Base-by-base conservation (phyloP, 2,888 invertebrate genomes). In the Nemoura dubitans region DNA sequence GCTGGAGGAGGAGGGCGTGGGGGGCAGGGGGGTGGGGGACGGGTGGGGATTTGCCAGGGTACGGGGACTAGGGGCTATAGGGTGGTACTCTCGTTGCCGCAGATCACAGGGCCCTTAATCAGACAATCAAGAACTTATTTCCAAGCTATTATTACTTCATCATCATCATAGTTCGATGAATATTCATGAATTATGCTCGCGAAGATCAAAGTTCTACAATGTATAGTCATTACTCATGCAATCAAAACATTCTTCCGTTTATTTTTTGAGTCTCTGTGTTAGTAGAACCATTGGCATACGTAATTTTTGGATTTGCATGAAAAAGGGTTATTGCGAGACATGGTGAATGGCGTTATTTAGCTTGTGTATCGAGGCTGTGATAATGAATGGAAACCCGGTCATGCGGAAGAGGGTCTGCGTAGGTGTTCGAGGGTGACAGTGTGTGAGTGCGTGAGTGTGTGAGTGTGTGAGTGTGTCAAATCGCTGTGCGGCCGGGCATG, bases 81-180 rank as follows among this genome's bases (percentile, higher is more conserved):
- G 30, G 83, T 25, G 85, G 59, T 26, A 84, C 84, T 27, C 29
- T 84, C 84, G 84, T 28, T 76, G 84, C 76, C 59, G 25, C 76
- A 27, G 84, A 84, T 84, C 84, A 84, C 43, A 76, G 84, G 76
- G 25, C 29, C n/a, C 76, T 78, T 78, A 82, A 82, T 82, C 36
- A 82, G 36, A 82, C 82, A 82, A 82, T 82, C 30, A 82, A 82
- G 25, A 82, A 82, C 29, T 82, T 30, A 82, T 82, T 28, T 82
- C 82, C 78, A 27, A 7, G 28, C 78, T 78, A 78, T 78, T 78
- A 78, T 78, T 78, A 78, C 28, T 27, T 27, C 78, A 78, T 78
- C 78, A 27, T 26, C 78, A 78, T 78, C 27, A 78, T 78, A 26
- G 28, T 78, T 78, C 26, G 28, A 78, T 78, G 78, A 78, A 78